Base-by-base conservation (phyloP, 2,113 vertebrate genomes). In the Fulica atra region DNA sequence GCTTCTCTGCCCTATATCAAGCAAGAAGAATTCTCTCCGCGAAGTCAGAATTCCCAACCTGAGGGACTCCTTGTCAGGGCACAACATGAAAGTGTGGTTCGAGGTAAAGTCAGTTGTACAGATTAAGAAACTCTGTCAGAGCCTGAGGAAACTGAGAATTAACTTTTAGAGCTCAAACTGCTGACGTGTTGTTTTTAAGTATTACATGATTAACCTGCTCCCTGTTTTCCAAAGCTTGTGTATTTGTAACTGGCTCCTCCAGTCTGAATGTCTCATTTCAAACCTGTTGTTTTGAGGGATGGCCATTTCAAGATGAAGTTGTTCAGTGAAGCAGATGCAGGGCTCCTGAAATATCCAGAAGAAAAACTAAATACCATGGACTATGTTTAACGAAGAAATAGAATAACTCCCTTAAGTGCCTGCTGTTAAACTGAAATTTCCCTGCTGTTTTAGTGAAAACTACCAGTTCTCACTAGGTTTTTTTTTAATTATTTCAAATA, bases 21-120 rank as follows among this genome's bases (percentile, higher is more conserved):
- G 86, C 99, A 99, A 94, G 99, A 99, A 91, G 98, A 99, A 93
- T 99, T 98, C 80, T 99, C 98, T 87, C 99, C 99, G 28, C 97
- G 98, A 86, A 98, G 98, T 63, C 98, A 98, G 59, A 98, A 97
- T 79, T 98, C 98, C 35, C 99, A 99, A 10, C 97, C 98, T 19
- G 99, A 99, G 60, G 98, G 99, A 72, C 97, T 99, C 26, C 88
- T 99, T 77, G 98, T 98, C 93, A 98, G 99, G 93, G 98, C 98
- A 64, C 98, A 99, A 54, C 98, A 99, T 77, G 99, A 99, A 96
- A 98, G 98, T 86, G 98, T 99, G 70, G 98, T 99, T 83, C 96
- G 99, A 99, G 98, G 99, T 99, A 98, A 97, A 85, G 63, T 46
- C 63, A 76, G 46, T 81, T 25, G 54, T 44, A 25, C 31, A 77